Base-by-base conservation (phyloP, 2,113 vertebrate genomes). In the Equus przewalskii region DNA sequence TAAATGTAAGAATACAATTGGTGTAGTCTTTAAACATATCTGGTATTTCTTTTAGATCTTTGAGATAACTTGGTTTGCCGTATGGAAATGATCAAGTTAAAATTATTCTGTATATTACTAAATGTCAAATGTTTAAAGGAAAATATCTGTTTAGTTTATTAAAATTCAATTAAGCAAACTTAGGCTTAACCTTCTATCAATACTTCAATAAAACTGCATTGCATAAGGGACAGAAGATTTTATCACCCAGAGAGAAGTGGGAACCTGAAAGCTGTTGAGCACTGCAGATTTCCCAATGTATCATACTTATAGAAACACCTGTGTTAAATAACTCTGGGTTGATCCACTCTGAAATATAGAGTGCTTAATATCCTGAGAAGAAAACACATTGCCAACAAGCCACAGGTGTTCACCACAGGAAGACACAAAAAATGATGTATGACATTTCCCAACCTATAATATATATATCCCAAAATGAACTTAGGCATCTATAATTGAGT, bases 331-430 rank as follows among this genome's bases (percentile, higher is more conserved):
- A 98, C 86, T 95, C 94, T 82, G 51, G 3, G 0, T 58, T 96
- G 98, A 98, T 98, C 97, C 98, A 96, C 97, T 98, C 85, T 96
- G 94, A 98, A 98, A 98, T 98, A 97, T 26, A 88, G 90, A 95
- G 96, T 94, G 89, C 91, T 98, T 98, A 98, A 98, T 85, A 98
- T 96, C 94, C 98, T 97, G 62, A 96, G 97, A 98, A 98, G 92
- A 86, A 97, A 98, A 96, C 60, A 72, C 89, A 97, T 84, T 98
- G 97, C 98, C 98, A 99, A 97, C 62, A 97, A 98, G 98, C 98
- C 98, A 99, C 99, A 99, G 98, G 98, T 99, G 98, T 98, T 97
- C 98, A 88, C 98, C 97, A 86, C 98, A 96, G 98, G 98, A 98
- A 98, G 76, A 78, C 87, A 97, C 86, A 94, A 98, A 97, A 96